Conservation (phyloP, 37 sponge, comb jelly and placozoan genomes). For the Beroe ovata region DNA sequence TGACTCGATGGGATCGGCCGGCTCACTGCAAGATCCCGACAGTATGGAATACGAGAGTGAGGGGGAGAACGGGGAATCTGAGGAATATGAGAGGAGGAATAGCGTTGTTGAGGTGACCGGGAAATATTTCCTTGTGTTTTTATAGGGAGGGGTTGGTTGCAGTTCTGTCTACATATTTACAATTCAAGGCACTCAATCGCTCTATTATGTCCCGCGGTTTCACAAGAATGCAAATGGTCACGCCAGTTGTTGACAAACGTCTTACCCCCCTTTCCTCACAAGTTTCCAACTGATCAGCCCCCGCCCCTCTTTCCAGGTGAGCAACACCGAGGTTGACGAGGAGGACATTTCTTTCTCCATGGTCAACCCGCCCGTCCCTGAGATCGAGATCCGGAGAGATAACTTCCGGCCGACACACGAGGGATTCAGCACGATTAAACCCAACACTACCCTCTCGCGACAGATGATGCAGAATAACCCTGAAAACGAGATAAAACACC, state of each 20-base stretch:
- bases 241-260: too few species aligned
- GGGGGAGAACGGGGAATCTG: conserved; percentile 29
- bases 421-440: conserved; percentile 88
- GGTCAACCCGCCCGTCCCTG: conserved; percentile 32
- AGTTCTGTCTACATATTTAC: too few species aligned
- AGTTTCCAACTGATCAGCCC: too few species aligned
- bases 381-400: conserved; percentile 25
- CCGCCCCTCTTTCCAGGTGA: too few species aligned
- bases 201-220: too few species aligned
- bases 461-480: conserved; percentile 82
- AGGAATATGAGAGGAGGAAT: conserved; percentile 43
- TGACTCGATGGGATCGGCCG: conserved; percentile 57
- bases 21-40: conserved; percentile 53
- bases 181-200: too few species aligned
- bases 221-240: too few species aligned
- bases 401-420: conserved; percentile 54
- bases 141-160: too few species aligned
- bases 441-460: conserved; percentile 81
- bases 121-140: too few species aligned
- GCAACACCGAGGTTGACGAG: conserved; percentile 30
- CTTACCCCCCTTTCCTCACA: too few species aligned
- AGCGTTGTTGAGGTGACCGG: conserved; percentile 63
- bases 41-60: conserved; percentile 60
- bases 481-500: conserved; percentile 88
- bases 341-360: conserved; percentile 45